phyloP scores from a whole-genome alignment of 1,140 invertebrate species.

The Batillaria attramentaria region DNA sequence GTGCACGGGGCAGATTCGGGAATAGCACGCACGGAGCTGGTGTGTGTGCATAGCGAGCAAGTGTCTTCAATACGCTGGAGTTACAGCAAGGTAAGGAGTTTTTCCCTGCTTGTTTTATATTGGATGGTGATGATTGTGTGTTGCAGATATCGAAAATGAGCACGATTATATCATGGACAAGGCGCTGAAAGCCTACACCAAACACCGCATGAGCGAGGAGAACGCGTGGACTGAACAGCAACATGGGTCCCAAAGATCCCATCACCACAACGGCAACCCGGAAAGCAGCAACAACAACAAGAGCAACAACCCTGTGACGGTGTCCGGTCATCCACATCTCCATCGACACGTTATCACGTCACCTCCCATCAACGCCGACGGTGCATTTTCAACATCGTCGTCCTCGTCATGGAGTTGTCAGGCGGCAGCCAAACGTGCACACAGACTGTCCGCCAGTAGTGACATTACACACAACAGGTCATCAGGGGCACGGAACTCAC shows the following conservation, averaged over 20 bases:
- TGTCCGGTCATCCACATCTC: neutral
- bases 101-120: neutral
- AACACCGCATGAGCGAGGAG: conserved; percentile 48
- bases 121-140: no score
- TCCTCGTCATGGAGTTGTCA: neutral
- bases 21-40: no score
- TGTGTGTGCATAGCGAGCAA: no score
- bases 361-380: neutral
- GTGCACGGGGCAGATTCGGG: no score
- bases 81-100: neutral
- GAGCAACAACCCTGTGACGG: neutral
- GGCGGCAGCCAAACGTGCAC: no score
- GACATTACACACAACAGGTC: no score
- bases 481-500: no score
- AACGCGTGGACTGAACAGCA: conserved; percentile 24
- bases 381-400: neutral
- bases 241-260: neutral
- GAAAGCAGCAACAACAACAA: neutral
- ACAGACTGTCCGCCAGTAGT: no score
- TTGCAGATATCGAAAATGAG: conserved; percentile 58
- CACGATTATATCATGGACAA: conserved; percentile 62
- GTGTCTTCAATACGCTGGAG: no score
- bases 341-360: no score
- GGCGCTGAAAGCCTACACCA: conserved; percentile 52
- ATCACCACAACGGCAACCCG: neutral